These are phyloP conservation scores for Cydia strobilella DNA, from an alignment of 1,140 invertebrate genomes.

Conservation along the genomic window DNA sequence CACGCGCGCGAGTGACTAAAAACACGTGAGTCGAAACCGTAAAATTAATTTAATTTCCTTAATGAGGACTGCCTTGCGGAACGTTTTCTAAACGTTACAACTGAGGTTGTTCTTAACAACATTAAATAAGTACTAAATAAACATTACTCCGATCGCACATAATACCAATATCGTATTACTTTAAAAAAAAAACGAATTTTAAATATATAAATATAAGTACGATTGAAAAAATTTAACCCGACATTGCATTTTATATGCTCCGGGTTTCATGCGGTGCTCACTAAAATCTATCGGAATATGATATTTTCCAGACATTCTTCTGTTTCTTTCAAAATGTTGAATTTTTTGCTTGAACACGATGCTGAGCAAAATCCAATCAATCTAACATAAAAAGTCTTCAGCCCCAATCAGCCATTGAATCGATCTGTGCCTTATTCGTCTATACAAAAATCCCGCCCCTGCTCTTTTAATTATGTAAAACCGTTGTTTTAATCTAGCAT, in stretches of 20 bases:
- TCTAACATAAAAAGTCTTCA: no score
- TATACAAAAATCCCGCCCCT: not conserved
- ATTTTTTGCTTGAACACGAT: not conserved
- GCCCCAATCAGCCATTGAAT: not conserved
- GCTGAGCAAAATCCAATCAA: no score
- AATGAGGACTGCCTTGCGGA: no score
- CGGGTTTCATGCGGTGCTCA: not conserved
- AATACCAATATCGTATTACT: not conserved
- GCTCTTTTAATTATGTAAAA: not conserved
- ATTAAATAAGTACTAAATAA: not conserved
- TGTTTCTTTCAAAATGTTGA: not conserved
- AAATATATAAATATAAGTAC: no score
- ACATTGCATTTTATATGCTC: not conserved
- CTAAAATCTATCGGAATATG: not conserved
- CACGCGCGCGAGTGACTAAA: no score
- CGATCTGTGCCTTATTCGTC: not conserved
- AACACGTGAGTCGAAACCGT: no score
- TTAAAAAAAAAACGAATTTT: not conserved
- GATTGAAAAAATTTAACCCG: not conserved
- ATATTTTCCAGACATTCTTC: not conserved
- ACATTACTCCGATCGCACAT: not conserved
- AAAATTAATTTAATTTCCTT: no score
- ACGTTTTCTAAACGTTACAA: no score
- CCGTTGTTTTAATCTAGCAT: not conserved
- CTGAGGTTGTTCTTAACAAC: no score